Conservation (phyloP, 1,140 invertebrate genomes). For the Euwallacea similis region DNA sequence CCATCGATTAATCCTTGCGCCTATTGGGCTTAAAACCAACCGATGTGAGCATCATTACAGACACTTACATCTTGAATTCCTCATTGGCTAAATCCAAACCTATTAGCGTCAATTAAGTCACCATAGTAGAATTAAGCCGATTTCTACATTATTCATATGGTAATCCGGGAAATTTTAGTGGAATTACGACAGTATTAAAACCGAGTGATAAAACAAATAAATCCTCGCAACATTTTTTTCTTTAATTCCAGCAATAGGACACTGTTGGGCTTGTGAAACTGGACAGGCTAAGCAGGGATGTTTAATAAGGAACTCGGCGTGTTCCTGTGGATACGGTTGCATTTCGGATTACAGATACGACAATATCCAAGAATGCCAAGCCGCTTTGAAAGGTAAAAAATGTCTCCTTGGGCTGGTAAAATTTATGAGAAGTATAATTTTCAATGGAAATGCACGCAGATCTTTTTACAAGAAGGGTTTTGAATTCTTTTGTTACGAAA, state of each 20-base stretch:
- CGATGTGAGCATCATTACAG: no score
- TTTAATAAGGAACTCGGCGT: constrained; percentile 57
- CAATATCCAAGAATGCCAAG: constrained; percentile 56
- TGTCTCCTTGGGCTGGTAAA: neutral
- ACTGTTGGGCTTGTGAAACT: constrained; percentile 48
- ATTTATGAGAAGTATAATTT: no score
- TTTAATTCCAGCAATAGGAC: constrained; percentile 45
- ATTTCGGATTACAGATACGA: constrained; percentile 59
- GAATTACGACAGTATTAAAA: neutral
- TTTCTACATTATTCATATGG: neutral
- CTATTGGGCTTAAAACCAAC: no score
- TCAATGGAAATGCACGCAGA: no score
- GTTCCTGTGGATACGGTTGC: constrained; percentile 60
- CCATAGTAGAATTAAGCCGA: neutral
- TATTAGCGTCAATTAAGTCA: constrained; percentile 18
- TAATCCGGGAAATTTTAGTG: neutral
- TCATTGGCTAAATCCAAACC: no score
- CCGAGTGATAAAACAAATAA: neutral
- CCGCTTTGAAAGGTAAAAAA: constrained; percentile 57
- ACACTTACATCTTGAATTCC: no score
- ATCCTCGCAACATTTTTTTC: neutral
- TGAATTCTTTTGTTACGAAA: no score
- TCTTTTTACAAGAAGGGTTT: no score
- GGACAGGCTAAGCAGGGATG: constrained; percentile 59
- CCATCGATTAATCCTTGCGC: no score